Evolutionary conservation across 1,140 invertebrate species (phyloP).

Genomic region (Agrilus planipennis): DNA sequence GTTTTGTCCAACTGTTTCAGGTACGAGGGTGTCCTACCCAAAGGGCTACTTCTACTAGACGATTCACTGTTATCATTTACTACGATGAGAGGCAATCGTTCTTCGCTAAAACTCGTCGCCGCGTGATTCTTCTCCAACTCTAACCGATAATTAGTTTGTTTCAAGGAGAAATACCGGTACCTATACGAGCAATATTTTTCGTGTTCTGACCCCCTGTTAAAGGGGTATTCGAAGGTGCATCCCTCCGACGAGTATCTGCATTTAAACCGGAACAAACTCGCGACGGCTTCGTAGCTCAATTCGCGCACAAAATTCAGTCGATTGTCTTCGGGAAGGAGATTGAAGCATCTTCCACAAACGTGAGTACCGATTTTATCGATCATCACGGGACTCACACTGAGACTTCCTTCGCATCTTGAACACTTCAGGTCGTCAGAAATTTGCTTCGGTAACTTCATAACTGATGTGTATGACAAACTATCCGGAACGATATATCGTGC

Average conservation of each 20-base stretch:
- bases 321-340: constrained; percentile 9
- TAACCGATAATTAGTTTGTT: too few relatives aligned
- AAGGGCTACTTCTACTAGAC: not conserved
- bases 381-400: constrained; percentile 11
- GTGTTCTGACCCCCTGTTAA: constrained; percentile 9
- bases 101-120: not conserved
- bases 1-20: not conserved
- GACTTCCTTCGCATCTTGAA: constrained; percentile 11
- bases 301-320: constrained; percentile 11
- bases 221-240: constrained; percentile 9
- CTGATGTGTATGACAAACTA: too few relatives aligned
- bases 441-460: too few relatives aligned
- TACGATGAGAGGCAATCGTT: too few relatives aligned
- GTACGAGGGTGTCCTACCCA: not conserved
- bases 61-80: too few relatives aligned
- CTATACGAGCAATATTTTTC: constrained; percentile 11
- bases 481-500: too few relatives aligned
- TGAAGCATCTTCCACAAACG: constrained; percentile 17
- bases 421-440: too few relatives aligned
- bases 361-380: constrained; percentile 8
- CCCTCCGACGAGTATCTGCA: constrained; percentile 13
- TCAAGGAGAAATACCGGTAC: constrained; percentile 1
- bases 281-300: constrained; percentile 11
- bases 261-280: constrained; percentile 10
- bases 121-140: not conserved